Conservation (phyloP, 2,113 vertebrate genomes). For the Urocitellus parryii region DNA sequence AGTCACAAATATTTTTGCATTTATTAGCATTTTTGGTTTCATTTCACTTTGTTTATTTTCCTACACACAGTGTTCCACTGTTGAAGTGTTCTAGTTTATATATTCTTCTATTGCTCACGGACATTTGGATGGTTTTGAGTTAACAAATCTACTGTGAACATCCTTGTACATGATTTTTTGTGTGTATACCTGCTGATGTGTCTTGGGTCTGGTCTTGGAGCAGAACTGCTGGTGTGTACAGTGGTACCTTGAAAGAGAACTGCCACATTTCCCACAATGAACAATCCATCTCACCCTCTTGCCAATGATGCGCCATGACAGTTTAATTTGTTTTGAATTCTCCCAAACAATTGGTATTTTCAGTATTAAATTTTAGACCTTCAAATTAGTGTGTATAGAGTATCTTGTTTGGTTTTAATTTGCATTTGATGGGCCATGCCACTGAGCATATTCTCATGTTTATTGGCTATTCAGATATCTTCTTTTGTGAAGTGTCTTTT, state of each 20-base stretch:
- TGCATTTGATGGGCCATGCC: no score
- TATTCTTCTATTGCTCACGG: not conserved
- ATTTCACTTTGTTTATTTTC: not conserved
- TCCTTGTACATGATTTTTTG: not conserved
- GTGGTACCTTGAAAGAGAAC: no score
- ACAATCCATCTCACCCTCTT: not conserved
- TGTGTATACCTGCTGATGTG: no score
- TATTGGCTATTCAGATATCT: not conserved
- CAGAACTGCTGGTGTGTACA: not conserved
- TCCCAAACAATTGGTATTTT: not conserved
- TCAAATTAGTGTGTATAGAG: no score
- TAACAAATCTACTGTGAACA: not conserved
- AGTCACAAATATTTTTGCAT: not conserved
- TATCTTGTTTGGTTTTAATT: no score
- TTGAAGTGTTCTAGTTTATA: not conserved
- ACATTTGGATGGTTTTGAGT: not conserved
- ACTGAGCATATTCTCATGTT: no score
- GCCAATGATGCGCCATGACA: rapidly evolving
- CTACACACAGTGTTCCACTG: no score
- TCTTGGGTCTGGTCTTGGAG: not conserved
- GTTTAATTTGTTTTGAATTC: not conserved
- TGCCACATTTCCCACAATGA: not conserved
- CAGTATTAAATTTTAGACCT: not conserved
- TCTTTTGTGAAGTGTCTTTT: not conserved
- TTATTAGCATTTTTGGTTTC: not conserved